Evolutionary conservation across 2,888 invertebrate genomes (phyloP).

Genomic region (Sphecodes monilicornis): DNA sequence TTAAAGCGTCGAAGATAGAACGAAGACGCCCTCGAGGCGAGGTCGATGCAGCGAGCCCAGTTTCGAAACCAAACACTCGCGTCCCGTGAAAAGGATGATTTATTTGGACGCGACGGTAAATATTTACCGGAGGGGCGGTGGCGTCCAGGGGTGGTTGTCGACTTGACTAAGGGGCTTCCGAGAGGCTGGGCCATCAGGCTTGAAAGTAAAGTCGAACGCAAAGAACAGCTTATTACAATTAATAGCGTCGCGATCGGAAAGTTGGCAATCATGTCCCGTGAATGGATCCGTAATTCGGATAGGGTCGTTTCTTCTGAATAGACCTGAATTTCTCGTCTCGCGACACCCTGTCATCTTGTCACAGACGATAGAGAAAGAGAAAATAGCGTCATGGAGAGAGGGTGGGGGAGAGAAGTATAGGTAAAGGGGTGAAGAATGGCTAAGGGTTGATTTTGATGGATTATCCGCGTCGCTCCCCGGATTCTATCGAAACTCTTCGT

Average conservation of each 20-base stretch:
- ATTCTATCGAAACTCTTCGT: slow-evolving; percentile 64
- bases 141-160: not conserved
- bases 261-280: slow-evolving; percentile 74
- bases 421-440: slow-evolving; percentile 21
- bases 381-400: no score
- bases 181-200: slow-evolving; percentile 21
- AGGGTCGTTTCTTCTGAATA: slow-evolving; percentile 78
- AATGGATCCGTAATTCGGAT: slow-evolving; percentile 82
- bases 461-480: slow-evolving; percentile 64
- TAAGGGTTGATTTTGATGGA: slow-evolving; percentile 78
- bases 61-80: slow-evolving; percentile 52
- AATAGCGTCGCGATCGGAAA: slow-evolving; percentile 71
- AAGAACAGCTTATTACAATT: slow-evolving; percentile 76
- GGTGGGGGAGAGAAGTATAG: not conserved
- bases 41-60: slow-evolving; percentile 35
- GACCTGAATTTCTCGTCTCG: slow-evolving; percentile 77
- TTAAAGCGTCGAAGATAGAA: slow-evolving; percentile 15
- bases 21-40: slow-evolving; percentile 23
- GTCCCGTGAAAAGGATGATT: slow-evolving; percentile 70
- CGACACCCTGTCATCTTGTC: slow-evolving; percentile 67
- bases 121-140: slow-evolving; percentile 65
- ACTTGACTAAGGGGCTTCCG: slow-evolving; percentile 22
- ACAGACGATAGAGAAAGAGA: not conserved
- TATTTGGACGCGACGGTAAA: slow-evolving; percentile 75
- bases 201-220: slow-evolving; percentile 41